phyloP scores from a whole-genome alignment of 2,888 invertebrate species.

The Nycteola revayana region DNA sequence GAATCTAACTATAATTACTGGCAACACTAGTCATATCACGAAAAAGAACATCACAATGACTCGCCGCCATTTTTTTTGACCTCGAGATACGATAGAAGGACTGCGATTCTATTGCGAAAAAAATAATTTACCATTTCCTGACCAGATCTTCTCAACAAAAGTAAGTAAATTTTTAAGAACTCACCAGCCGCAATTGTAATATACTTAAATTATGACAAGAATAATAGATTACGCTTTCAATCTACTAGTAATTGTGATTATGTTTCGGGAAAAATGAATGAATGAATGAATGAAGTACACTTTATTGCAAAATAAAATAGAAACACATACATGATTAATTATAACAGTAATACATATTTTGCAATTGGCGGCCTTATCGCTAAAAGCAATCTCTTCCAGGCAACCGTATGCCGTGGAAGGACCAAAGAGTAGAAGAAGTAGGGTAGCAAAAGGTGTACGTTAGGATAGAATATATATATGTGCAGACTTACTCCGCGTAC shows the following conservation, averaged over 20 bases:
- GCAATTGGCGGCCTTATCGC: no score
- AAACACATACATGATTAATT: no score
- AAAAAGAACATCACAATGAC: constrained; percentile 12
- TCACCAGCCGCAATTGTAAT: constrained; percentile 10
- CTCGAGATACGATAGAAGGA: constrained; percentile 5
- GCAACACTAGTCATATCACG: constrained; percentile 9
- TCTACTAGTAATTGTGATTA: constrained; percentile 10
- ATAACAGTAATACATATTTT: no score
- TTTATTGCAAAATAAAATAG: no score
- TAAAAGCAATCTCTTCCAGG: no score
- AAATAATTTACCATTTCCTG: constrained; percentile 5
- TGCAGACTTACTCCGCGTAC: no score
- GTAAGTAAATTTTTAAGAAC: constrained; percentile 14
- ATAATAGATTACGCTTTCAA: constrained; percentile 17
- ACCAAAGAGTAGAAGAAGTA: no score
- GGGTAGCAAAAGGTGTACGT: no score
- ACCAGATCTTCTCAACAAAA: constrained; percentile 14
- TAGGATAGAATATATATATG: no score
- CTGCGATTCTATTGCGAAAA: constrained; percentile 1
- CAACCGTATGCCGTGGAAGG: no score
- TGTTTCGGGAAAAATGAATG: no score
- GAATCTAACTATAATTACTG: constrained; percentile 10
- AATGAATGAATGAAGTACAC: no score
- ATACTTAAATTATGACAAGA: constrained; percentile 14
- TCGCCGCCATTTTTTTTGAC: constrained; percentile 7